Percentiles rank a stretch among this genome's conserved stretches.
These are phyloP conservation scores for Hybos culiciformis DNA, from an alignment of 2,888 invertebrate genomes.

Conservation along the genomic window DNA sequence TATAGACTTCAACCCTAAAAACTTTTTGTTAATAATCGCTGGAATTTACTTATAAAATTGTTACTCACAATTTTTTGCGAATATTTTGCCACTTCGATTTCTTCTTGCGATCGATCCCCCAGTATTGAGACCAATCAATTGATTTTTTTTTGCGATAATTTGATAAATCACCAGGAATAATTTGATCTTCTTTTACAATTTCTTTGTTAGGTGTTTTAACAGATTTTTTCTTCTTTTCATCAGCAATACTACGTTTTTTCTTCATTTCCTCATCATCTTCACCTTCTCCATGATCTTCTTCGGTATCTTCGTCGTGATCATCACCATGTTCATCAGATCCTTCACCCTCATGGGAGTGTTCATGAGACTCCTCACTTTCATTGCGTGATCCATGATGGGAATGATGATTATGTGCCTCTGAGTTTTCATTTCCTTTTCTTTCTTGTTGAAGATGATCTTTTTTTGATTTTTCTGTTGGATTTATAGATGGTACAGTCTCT, in stretches of 20 bases:
- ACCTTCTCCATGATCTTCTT: conserved; percentile 22
- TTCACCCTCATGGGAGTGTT: conserved; percentile 12
- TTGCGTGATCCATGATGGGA: not conserved
- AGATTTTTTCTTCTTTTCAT: conserved; percentile 17
- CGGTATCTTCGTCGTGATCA: conserved; percentile 24
- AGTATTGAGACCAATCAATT: conserved; percentile 76
- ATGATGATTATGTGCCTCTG: conserved; percentile 24
- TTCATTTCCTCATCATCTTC: conserved; percentile 35
- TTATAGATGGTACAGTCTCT: conserved; percentile 17
- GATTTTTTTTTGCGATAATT: conserved; percentile 58
- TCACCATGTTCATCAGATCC: conserved; percentile 23
- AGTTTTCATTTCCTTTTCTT: conserved; percentile 24
- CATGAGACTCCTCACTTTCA: no score
- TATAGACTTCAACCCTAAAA: no score
- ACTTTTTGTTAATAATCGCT: not conserved
- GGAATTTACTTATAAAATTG: not conserved
- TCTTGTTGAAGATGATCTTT: conserved; percentile 25
- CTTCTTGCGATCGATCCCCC: conserved; percentile 69
- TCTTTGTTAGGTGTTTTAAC: conserved; percentile 17
- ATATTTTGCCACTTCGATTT: conserved; percentile 35
- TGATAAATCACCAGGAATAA: conserved; percentile 37
- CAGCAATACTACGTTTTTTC: conserved; percentile 31
- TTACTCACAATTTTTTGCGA: not conserved
- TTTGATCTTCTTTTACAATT: conserved; percentile 19
- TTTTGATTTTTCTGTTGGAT: conserved; percentile 10